Percentiles rank a stretch among this genome's conserved stretches.
Conservation (phyloP, 2,113 vertebrate species). For the Natator depressus region DNA sequence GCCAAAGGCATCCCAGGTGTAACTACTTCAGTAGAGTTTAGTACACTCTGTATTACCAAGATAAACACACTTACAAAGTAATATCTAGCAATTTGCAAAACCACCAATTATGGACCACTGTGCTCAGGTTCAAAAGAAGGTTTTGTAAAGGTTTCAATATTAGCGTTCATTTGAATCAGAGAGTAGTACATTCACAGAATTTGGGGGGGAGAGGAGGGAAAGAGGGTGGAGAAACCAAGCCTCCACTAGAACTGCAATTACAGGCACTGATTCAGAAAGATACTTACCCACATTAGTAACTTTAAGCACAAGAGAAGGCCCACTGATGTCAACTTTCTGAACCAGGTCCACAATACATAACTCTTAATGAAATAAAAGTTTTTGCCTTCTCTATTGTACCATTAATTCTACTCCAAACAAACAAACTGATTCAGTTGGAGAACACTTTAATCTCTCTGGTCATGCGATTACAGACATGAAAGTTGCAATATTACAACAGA, state of each 20-base stretch:
- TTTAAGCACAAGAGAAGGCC: not conserved
- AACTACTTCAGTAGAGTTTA: not conserved
- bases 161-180: not conserved
- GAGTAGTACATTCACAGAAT: not conserved
- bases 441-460: no score
- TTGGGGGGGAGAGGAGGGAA: not conserved
- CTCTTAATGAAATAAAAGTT: not conserved
- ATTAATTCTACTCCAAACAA: not conserved
- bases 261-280: not conserved
- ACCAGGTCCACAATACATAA: not conserved
- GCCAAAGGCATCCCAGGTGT: not conserved
- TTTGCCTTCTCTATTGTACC: not conserved
- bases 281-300: not conserved
- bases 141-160: not conserved
- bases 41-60: not conserved
- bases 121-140: not conserved
- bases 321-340: not conserved
- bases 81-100: not conserved
- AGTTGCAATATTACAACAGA: no score
- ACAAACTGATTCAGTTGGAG: no score
- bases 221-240: not conserved
- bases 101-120: not conserved
- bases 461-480: no score
- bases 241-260: not conserved
- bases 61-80: not conserved